Conservation (phyloP, 2,888 invertebrate genomes). For the Netelia melanura region DNA sequence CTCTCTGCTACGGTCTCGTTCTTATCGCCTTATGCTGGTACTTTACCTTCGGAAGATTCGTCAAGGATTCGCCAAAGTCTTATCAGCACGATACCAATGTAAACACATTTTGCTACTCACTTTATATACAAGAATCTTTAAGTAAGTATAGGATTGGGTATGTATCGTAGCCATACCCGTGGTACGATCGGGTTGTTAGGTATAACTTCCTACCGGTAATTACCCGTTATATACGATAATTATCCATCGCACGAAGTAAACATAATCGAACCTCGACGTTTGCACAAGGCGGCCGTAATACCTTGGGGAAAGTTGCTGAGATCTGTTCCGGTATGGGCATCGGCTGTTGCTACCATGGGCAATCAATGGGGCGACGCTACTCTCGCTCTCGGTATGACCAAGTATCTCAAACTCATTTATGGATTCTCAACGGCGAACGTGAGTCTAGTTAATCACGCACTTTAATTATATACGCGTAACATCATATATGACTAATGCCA, state of each 20-base stretch:
- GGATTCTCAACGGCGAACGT: slow-evolving; percentile 87
- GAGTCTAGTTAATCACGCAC: slow-evolving; percentile 72
- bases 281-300: slow-evolving; percentile 83
- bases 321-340: slow-evolving; percentile 87
- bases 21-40: slow-evolving; percentile 86
- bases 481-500: too few species aligned
- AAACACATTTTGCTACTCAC: slow-evolving; percentile 64
- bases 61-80: slow-evolving; percentile 86
- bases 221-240: slow-evolving; percentile 31
- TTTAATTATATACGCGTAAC: neutral
- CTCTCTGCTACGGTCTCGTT: slow-evolving; percentile 86
- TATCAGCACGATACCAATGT: slow-evolving; percentile 84
- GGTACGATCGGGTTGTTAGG: neutral
- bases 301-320: slow-evolving; percentile 86
- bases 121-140: slow-evolving; percentile 2
- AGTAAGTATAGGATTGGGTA: neutral
- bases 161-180: neutral
- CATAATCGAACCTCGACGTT: slow-evolving; percentile 23
- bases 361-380: slow-evolving; percentile 88
- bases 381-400: slow-evolving; percentile 87
- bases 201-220: slow-evolving; percentile 11
- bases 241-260: slow-evolving; percentile 21
- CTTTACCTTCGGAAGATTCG: slow-evolving; percentile 86
- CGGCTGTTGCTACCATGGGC: slow-evolving; percentile 87
- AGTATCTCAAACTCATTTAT: slow-evolving; percentile 87